Percentiles rank a stretch among this genome's conserved stretches.
Conservation (phyloP, 2,888 invertebrate species). For the Drosophila paramelanica region DNA sequence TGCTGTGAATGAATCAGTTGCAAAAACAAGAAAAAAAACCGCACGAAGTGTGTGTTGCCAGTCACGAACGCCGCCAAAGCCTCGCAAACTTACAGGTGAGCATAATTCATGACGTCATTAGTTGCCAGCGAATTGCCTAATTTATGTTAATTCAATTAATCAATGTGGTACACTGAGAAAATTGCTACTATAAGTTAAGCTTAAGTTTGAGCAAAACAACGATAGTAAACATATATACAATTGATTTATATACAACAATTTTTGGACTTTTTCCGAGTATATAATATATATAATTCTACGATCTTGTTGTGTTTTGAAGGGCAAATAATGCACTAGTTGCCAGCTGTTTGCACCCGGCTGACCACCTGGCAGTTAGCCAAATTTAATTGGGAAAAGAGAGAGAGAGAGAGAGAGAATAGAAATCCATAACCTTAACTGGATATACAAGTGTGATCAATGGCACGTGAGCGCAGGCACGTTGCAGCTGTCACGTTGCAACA, state of each 20-base stretch:
- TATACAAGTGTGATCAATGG: constrained; percentile 49
- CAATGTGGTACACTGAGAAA: constrained; percentile 15
- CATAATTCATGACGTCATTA: constrained; percentile 26
- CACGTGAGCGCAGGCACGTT: constrained; percentile 56
- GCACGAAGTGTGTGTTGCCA: constrained; percentile 19
- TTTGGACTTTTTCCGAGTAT: not conserved
- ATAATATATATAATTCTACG: not conserved
- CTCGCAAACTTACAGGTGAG: not conserved
- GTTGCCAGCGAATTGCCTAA: not conserved
- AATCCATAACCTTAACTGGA: not conserved
- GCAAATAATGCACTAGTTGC: not conserved
- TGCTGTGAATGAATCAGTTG: constrained; percentile 31
- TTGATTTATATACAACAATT: no score
- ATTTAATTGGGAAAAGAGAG: not conserved
- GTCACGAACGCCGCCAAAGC: constrained; percentile 42
- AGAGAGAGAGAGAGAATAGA: constrained; percentile 1
- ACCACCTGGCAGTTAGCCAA: constrained; percentile 49
- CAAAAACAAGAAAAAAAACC: not conserved
- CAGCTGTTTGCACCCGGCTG: constrained; percentile 29
- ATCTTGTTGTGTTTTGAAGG: not conserved
- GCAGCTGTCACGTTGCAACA: constrained; percentile 36
- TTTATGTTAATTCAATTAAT: constrained; percentile 28
- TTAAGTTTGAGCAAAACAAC: no score
- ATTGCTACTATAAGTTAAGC: not conserved
- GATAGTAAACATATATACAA: no score